phyloP scores from a whole-genome alignment of 2,888 invertebrate genomes.

The Ennomos fuscantarius region DNA sequence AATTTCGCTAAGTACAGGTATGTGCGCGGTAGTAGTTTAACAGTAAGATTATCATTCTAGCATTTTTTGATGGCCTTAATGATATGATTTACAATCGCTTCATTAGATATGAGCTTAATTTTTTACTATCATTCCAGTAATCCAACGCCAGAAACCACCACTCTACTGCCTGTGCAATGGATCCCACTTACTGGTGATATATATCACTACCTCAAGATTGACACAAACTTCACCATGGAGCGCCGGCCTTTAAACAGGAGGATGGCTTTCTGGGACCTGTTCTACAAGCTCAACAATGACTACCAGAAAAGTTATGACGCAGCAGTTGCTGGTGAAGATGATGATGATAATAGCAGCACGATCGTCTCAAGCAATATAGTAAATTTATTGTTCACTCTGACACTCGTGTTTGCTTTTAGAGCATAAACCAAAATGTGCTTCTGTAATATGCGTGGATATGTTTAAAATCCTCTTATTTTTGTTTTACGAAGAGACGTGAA shows the following conservation, averaged over 20 bases:
- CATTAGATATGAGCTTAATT: neutral
- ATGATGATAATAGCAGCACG: constrained; percentile 5
- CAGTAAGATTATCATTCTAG: too few species aligned
- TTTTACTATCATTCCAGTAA: constrained; percentile 43
- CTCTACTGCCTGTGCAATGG: constrained; percentile 57
- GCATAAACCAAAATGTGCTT: neutral
- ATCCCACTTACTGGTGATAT: constrained; percentile 41
- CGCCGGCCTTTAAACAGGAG: constrained; percentile 49
- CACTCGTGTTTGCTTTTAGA: constrained; percentile 11
- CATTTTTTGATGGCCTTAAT: constrained; percentile 7
- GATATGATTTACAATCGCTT: too few species aligned
- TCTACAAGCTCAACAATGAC: constrained; percentile 46
- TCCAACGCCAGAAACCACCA: constrained; percentile 55
- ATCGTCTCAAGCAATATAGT: constrained; percentile 16
- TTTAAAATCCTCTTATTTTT: too few species aligned
- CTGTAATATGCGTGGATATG: too few species aligned
- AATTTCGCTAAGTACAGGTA: constrained; percentile 71
- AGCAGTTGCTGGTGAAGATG: constrained; percentile 19
- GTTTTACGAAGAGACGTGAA: too few species aligned
- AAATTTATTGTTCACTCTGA: constrained; percentile 7
- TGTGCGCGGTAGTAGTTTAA: neutral
- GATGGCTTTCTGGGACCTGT: constrained; percentile 59
- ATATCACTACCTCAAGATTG: constrained; percentile 49
- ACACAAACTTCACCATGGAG: constrained; percentile 40
- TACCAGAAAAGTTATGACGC: constrained; percentile 36